Conservation (phyloP, 2,888 invertebrate genomes). For the Psococerastis gibbosa region DNA sequence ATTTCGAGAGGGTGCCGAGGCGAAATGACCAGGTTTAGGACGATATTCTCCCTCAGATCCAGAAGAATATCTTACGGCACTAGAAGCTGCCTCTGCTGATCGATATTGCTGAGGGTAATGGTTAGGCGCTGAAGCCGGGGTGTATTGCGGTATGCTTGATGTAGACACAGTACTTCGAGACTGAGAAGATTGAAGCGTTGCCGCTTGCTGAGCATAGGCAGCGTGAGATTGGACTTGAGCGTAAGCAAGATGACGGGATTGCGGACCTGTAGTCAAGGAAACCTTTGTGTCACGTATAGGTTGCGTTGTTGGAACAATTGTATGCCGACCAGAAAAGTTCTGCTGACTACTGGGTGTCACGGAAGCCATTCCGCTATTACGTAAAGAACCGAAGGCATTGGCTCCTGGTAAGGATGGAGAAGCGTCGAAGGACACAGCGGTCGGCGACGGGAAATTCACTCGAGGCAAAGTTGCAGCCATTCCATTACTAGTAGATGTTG, state of each 20-base stretch:
- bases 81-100: background rate
- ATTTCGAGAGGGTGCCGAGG: background rate
- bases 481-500: too few relatives aligned
- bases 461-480: too few relatives aligned
- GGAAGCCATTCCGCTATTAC: background rate
- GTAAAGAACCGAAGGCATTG: background rate
- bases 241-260: background rate
- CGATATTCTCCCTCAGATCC: too few relatives aligned
- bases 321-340: too few relatives aligned
- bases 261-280: background rate
- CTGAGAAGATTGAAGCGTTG: too few relatives aligned
- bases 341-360: background rate
- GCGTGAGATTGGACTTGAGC: background rate
- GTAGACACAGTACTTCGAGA: too few relatives aligned
- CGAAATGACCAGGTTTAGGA: too few relatives aligned
- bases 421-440: background rate
- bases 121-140: too few relatives aligned
- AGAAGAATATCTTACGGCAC: background rate
- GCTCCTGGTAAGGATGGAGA: background rate
- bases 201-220: too few relatives aligned
- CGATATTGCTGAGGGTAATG: background rate
- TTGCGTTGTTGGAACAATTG: background rate
- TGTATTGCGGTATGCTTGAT: too few relatives aligned
- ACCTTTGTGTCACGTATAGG: background rate
- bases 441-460: background rate